Conservation (phyloP, 2,797 vertebrate genomes). For the Megaceryle alcyon region DNA sequence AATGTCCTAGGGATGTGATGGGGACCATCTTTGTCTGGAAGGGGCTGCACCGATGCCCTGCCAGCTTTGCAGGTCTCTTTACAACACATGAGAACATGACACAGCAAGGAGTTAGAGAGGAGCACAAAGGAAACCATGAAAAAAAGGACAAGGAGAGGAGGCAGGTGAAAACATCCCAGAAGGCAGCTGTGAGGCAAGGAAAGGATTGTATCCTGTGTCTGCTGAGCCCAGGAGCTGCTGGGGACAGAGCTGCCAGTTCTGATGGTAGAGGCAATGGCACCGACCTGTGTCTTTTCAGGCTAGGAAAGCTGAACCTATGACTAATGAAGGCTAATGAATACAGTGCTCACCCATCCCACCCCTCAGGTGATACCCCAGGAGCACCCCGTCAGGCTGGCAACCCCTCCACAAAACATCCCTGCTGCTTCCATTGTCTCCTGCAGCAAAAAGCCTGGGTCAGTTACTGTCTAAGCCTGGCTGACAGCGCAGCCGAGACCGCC, state of each 20-base stretch:
- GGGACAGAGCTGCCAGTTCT: not conserved
- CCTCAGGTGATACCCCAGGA: not conserved
- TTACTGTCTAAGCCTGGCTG: not conserved
- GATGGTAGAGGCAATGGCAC: not conserved
- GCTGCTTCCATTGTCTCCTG: not conserved
- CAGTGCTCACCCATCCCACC: fast-evolving
- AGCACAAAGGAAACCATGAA: not conserved
- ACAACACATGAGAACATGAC: not conserved
- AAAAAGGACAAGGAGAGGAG: not conserved
- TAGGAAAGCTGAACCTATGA: not conserved
- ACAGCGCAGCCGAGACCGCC: not conserved
- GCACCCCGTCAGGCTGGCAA: not conserved
- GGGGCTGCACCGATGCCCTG: fast-evolving
- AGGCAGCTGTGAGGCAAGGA: not conserved
- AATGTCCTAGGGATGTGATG: not conserved
- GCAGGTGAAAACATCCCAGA: not conserved
- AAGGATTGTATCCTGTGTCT: fast-evolving
- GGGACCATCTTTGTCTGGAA: not conserved
- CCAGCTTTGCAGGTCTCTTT: not conserved
- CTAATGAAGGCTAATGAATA: fast-evolving
- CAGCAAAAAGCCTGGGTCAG: not conserved
- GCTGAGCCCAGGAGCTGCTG: not conserved
- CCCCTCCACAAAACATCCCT: not conserved
- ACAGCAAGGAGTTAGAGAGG: not conserved
- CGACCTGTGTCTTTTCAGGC: fast-evolving